Evolutionary conservation across 2,797 vertebrate species (phyloP).

Genomic region (Eospalax fontanierii): DNA sequence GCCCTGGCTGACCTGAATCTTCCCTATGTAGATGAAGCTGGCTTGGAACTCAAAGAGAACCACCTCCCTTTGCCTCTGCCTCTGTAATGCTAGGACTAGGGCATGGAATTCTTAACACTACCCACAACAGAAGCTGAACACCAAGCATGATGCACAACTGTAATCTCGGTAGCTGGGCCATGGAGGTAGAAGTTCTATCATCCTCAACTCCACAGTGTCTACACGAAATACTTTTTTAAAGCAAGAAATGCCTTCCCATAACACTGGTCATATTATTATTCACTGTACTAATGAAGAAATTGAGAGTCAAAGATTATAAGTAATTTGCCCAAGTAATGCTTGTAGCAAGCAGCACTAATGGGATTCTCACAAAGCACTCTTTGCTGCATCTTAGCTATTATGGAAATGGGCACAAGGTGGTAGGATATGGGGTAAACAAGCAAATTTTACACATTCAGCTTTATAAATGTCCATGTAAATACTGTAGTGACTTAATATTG

Average conservation of each 20-base stretch:
- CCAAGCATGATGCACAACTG: not conserved
- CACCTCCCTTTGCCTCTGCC: too few species aligned
- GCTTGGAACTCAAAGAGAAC: too few species aligned
- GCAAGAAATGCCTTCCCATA: not conserved
- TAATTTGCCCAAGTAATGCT: not conserved
- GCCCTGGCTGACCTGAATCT: too few species aligned
- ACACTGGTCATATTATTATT: not conserved
- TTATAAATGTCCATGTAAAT: not conserved
- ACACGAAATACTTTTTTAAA: not conserved
- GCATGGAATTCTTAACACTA: constrained; percentile 47
- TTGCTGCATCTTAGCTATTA: not conserved
- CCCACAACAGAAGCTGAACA: not conserved
- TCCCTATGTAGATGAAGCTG: too few species aligned
- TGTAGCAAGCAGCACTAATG: not conserved
- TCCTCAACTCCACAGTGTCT: not conserved
- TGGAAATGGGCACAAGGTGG: not conserved
- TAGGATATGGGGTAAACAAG: not conserved
- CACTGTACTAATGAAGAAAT: constrained; percentile 21
- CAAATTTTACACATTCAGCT: not conserved
- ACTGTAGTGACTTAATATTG: not conserved
- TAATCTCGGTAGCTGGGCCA: not conserved
- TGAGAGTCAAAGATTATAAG: not conserved
- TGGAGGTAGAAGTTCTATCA: not conserved
- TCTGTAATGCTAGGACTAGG: too few species aligned
- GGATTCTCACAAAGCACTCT: not conserved